Evolutionary conservation across 2,113 vertebrate species (phyloP), one percentile per base, ranked within the genome.

Genomic region (Notarius lentiginosus): DNA sequence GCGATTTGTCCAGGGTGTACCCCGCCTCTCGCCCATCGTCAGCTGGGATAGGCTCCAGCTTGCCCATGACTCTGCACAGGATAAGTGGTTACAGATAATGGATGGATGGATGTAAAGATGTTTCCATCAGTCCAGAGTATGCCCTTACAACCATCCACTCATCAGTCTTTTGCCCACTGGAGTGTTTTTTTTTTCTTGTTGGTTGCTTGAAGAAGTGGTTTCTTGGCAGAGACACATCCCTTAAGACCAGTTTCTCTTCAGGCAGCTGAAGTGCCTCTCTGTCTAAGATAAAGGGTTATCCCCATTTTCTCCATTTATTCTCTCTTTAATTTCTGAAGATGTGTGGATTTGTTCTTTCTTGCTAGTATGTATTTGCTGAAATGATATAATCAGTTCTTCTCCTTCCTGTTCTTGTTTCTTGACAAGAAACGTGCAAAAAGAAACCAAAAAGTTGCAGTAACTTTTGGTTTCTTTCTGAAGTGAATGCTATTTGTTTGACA

Each of bases 131-230:
- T 41, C 55, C 17, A 41, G 79, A 60, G 30, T 80, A 18, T 41
- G 20, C 9, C 55, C 18, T 58, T 60, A 60, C 30, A 41, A 41
- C 41, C 56, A 58, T 60, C 27, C 79, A 41, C 27, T 80, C 56
- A 60, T 80, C 56, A 80, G n/a, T 79, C 76, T 77, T 79, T 58
- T 79, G n/a, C 27, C 27, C n/a, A 56, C 53, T 58, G 53, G 53
- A 80, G 79, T 22, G 79, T 7, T 79, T 60, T 60, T 79, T 73
- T 51, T 58, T 60, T 80, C 53, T 79, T 58, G 53, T 56, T 80
- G 55, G 30, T 80, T 80, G 30, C 77, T 80, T 80, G 30, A 80
- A 80, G 30, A 80, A 60, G 30, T 60, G 56, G 56, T 60, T 60
- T 80, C 55, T 80, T 80, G 18, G 55, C 30, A 60, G 56, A 58